Conservation (phyloP, 2,888 invertebrate species). For the Latrodectus elegans region DNA sequence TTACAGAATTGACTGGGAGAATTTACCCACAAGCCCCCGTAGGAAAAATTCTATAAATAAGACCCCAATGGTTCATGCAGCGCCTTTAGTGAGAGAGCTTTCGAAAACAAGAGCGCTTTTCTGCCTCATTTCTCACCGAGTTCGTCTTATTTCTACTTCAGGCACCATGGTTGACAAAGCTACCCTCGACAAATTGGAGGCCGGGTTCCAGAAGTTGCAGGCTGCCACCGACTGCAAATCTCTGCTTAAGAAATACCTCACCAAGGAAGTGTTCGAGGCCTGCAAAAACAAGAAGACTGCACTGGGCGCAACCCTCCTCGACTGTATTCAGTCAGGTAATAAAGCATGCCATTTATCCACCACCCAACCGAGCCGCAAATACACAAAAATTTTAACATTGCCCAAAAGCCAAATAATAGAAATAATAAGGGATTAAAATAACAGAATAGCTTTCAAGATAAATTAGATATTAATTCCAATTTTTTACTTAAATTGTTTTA, state of each 20-base stretch:
- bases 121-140: not conserved
- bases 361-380: too few relatives aligned
- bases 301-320: constrained; percentile 93
- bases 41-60: constrained; percentile 60
- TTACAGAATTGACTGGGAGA: constrained; percentile 21
- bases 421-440: too few relatives aligned
- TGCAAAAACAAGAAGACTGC: constrained; percentile 94
- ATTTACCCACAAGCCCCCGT: constrained; percentile 58
- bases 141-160: constrained; percentile 12
- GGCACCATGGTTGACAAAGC: constrained; percentile 90
- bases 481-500: too few relatives aligned
- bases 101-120: constrained; percentile 4
- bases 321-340: constrained; percentile 95
- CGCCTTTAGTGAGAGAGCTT: constrained; percentile 55
- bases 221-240: constrained; percentile 91
- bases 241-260: constrained; percentile 95
- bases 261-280: constrained; percentile 91
- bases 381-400: too few relatives aligned
- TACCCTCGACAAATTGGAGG: constrained; percentile 91
- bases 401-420: too few relatives aligned
- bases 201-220: constrained; percentile 89
- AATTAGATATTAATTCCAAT: too few relatives aligned
- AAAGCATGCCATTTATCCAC: too few relatives aligned
- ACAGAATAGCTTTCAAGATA: too few relatives aligned
- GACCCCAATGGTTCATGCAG: constrained; percentile 10